Evolutionary conservation across 2,797 vertebrate genomes (phyloP).

Genomic region (Poecilia wingei): DNA sequence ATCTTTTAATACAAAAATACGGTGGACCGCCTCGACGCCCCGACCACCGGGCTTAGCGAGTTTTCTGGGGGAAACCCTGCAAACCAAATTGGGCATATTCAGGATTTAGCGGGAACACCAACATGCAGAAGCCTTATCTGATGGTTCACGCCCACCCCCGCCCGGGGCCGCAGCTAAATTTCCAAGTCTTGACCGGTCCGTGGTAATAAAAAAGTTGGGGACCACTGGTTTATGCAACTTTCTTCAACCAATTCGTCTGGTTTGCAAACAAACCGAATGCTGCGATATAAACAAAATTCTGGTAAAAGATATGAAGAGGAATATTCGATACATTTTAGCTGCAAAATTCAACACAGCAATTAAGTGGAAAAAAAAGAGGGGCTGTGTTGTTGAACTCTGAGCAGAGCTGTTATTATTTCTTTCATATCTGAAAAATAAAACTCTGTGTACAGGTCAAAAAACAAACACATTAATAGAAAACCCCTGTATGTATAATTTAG

Average conservation of each 20-base stretch:
- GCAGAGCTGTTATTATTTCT: conserved; percentile 8
- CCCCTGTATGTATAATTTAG: conserved; percentile 5
- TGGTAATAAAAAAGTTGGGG: no score
- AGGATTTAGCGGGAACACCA: no score
- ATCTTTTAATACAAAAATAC: no score
- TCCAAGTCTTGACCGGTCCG: no score
- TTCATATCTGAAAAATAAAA: conserved; percentile 15
- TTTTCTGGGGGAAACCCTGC: no score
- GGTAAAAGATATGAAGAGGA: not conserved
- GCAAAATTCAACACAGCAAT: conserved; percentile 25
- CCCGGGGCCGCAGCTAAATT: no score
- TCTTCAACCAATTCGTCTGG: not conserved
- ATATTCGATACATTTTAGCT: not conserved
- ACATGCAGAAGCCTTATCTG: no score
- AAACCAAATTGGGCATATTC: no score
- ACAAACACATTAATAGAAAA: conserved; percentile 30
- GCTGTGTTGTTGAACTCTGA: conserved; percentile 39
- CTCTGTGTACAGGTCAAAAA: conserved; percentile 26
- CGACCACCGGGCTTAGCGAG: no score
- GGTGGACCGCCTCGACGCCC: no score
- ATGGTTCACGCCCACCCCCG: no score
- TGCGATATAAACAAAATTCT: not conserved
- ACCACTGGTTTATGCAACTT: not conserved
- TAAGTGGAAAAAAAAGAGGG: conserved; percentile 12
- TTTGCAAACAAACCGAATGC: not conserved